phyloP scores from a whole-genome alignment of 2,888 invertebrate species.

The Timema podura region DNA sequence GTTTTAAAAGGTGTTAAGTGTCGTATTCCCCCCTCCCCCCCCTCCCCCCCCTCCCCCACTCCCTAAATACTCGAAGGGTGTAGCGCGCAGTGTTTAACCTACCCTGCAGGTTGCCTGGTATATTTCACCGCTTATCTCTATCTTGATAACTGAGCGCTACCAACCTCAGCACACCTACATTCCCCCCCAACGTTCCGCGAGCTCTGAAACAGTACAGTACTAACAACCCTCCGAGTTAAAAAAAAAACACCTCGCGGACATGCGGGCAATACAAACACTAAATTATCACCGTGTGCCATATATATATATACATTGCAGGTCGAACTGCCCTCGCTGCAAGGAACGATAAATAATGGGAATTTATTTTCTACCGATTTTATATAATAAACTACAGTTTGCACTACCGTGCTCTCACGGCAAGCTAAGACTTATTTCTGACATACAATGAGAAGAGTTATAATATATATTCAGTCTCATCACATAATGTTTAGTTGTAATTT shows the following conservation, averaged over 20 bases:
- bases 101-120: constrained; percentile 11
- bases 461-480: too few species aligned
- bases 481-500: too few species aligned
- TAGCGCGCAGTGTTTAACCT: constrained; percentile 12
- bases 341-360: too few species aligned
- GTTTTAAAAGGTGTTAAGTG: constrained; percentile 14
- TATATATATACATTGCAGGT: neutral
- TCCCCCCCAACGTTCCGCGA: neutral
- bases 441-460: too few species aligned
- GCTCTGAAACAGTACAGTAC: neutral
- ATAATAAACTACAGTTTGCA: too few species aligned
- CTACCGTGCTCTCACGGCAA: too few species aligned
- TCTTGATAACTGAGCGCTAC: constrained; percentile 14
- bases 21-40: too few species aligned
- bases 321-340: too few species aligned
- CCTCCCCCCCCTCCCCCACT: too few species aligned
- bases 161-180: constrained; percentile 12
- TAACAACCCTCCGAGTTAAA: constrained; percentile 3
- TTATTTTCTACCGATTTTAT: too few species aligned
- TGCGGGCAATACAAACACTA: constrained; percentile 10
- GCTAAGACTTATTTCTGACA: too few species aligned
- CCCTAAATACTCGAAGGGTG: too few species aligned
- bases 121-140: constrained; percentile 16
- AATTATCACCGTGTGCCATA: neutral
- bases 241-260: neutral